These are phyloP conservation scores for Leptoteleia sp. DNA, from an alignment of 1,140 invertebrate genomes.

Conservation along the genomic window DNA sequence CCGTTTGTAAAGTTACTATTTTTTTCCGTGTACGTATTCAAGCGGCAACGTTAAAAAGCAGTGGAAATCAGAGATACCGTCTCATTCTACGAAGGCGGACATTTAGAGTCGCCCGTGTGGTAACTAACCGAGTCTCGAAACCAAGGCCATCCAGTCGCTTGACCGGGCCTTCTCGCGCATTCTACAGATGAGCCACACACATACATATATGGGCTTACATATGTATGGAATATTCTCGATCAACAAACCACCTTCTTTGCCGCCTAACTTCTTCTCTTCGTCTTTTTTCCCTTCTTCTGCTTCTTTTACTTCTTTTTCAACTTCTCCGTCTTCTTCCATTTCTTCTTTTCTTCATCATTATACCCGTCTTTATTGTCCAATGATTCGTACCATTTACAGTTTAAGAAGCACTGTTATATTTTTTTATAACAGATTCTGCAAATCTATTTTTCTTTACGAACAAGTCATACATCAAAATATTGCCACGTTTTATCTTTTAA, in stretches of 20 bases:
- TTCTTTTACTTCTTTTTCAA: slow-evolving; percentile 10
- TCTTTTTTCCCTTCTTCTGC: slow-evolving; percentile 34
- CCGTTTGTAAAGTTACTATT: no score
- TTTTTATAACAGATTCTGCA: not conserved
- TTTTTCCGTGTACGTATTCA: no score
- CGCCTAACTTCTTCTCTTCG: slow-evolving; percentile 39
- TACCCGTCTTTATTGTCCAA: slow-evolving; percentile 14
- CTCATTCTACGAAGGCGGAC: slow-evolving; percentile 66
- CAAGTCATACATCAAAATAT: slow-evolving; percentile 29
- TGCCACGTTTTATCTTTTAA: no score
- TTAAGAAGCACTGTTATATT: slow-evolving; percentile 17
- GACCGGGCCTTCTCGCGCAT: slow-evolving; percentile 53
- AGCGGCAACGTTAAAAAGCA: slow-evolving; percentile 67
- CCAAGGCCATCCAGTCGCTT: slow-evolving; percentile 69
- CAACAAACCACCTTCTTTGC: slow-evolving; percentile 58
- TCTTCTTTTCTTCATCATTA: slow-evolving; percentile 32
- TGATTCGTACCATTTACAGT: slow-evolving; percentile 1
- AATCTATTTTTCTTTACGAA: slow-evolving; percentile 19
- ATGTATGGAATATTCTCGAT: slow-evolving; percentile 57
- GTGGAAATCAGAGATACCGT: slow-evolving; percentile 67
- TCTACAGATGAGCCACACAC: slow-evolving; percentile 28
- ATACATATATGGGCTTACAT: slow-evolving; percentile 14
- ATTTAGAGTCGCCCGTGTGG: slow-evolving; percentile 66
- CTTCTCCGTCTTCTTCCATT: slow-evolving; percentile 4
- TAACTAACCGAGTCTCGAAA: slow-evolving; percentile 69